Percentiles rank a stretch among this genome's conserved stretches.
Evolutionary conservation across 37 sponge, comb jelly and placozoan species (phyloP).

Genomic region (Ianthella basta): DNA sequence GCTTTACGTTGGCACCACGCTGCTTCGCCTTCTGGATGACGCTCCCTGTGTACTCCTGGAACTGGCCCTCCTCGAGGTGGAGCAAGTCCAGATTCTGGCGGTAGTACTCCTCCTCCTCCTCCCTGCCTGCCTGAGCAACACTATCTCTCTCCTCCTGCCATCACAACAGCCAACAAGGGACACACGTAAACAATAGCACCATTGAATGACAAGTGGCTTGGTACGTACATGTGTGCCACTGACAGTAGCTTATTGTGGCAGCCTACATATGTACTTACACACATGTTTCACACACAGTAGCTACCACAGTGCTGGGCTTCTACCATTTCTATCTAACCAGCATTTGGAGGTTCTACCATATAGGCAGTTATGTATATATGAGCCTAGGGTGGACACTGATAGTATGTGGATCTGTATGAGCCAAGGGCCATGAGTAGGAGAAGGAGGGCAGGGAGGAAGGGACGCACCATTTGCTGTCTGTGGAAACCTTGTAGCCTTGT

Average conservation of each 20-base stretch:
- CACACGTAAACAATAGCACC: neutral
- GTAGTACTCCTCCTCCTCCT: constrained; percentile 36
- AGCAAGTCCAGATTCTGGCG: constrained; percentile 24
- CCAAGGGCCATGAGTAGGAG: too few relatives aligned
- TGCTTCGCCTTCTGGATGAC: constrained; percentile 59
- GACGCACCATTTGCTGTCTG: constrained; percentile 32
- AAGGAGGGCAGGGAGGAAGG: neutral
- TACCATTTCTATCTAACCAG: too few relatives aligned
- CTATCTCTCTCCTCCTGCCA: constrained; percentile 8
- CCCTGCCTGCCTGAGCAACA: neutral
- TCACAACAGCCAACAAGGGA: neutral
- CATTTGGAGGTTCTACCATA: too few relatives aligned
- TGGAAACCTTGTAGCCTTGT: constrained; percentile 36
- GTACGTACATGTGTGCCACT: neutral
- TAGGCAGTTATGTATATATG: neutral
- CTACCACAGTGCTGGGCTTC: too few relatives aligned
- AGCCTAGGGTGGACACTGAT: neutral
- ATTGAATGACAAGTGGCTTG: neutral
- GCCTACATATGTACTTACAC: too few relatives aligned
- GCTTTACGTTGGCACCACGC: constrained; percentile 37
- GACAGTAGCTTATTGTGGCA: too few relatives aligned
- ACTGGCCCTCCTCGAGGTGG: constrained; percentile 75
- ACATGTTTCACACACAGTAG: too few relatives aligned
- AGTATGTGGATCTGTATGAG: neutral
- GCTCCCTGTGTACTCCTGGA: constrained; percentile 66